Evolutionary conservation across 1,140 invertebrate species (phyloP), one percentile per base, ranked within the genome.

Genomic region (Dolichoris vasculosae): DNA sequence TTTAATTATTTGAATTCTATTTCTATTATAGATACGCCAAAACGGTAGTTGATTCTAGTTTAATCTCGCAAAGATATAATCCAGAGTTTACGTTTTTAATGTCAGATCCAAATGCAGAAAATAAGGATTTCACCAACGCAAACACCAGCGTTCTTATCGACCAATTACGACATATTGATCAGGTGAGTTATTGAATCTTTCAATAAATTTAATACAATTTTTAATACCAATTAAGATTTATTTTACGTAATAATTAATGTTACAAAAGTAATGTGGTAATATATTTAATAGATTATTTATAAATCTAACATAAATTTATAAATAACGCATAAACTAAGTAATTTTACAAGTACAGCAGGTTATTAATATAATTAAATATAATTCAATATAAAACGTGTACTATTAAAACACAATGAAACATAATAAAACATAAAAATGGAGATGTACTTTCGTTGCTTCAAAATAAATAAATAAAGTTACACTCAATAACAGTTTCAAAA

Each of bases 1-100:
- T n/a, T n/a, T n/a, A n/a, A n/a, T n/a, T n/a, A 64, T 64, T 63
- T 8, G 26, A n/a, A n/a, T n/a, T 69, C 38, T 20, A 69, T 38
- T 86, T 88, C 83, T 88, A 38, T 73, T 83, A 35, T 91, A 96
- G 95, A 88, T 96, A 96, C 88, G 94, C 94, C 15, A 95, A 96
- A 90, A 95, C 94, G 3, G 94, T 96, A 6, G 95, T 95, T 7
- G 94, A 95, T 80, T 93, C 94, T 43, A 95, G 94, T 78, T 87
- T 95, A 51, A 94, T 92, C 67, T 94, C 94, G 26, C 95, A 96
- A 87, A 95, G 94, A 90, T 96, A 96, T 91, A 96, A 96, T 90
- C 95, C 95, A 4, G 95, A 96, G 91, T 94, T 96, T 87, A 93
- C 94, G 83, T 90, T 94, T 79, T 92, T 90, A 26, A 88, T 93